Evolutionary conservation across 2,113 vertebrate genomes (phyloP).

Genomic region (human (Homo sapiens)): DNA sequence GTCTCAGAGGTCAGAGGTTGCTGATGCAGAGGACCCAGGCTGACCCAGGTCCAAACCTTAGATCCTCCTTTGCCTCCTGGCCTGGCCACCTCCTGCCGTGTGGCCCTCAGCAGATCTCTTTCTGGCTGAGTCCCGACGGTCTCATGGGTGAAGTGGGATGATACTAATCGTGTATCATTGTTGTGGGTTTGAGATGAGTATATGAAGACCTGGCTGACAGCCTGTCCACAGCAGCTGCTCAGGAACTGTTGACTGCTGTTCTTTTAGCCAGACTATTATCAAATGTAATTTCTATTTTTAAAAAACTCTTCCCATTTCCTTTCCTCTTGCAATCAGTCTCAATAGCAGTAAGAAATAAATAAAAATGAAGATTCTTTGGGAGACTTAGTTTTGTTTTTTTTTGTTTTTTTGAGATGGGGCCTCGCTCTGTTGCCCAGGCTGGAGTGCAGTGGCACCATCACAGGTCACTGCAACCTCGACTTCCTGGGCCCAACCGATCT

Average conservation of each 20-base stretch:
- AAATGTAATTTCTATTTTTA: neutral
- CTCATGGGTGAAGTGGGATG: accelerated
- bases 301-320: neutral
- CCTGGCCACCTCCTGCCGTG: accelerated
- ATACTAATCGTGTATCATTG: accelerated
- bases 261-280: neutral
- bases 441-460: no score
- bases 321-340: neutral
- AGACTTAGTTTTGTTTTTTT: neutral
- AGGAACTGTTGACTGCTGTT: accelerated
- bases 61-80: neutral
- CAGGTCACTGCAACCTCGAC: no score
- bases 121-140: neutral
- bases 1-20: neutral
- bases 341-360: neutral
- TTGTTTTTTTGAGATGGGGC: neutral
- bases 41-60: neutral
- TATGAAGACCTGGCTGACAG: accelerated
- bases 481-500: no score
- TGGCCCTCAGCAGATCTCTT: neutral
- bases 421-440: no score
- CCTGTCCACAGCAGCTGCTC: accelerated
- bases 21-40: neutral
- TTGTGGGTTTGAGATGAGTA: neutral
- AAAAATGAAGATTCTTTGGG: neutral